Base-by-base conservation (phyloP, 2,113 vertebrate genomes). In the Anolis sagrei region DNA sequence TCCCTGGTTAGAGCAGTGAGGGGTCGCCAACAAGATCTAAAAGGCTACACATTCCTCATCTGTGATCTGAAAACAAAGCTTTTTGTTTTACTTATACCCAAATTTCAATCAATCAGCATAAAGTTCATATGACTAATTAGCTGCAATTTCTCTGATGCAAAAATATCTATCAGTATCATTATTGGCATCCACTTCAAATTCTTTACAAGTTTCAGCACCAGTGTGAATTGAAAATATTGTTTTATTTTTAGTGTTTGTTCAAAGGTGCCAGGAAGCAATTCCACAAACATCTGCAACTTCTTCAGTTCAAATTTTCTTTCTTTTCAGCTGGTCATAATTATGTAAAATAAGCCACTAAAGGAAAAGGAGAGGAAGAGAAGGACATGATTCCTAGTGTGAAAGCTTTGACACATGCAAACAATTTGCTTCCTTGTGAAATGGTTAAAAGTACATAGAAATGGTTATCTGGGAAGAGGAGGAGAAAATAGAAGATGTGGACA, bases 241-340 rank as follows among this genome's bases (percentile, higher is more conserved):
- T 93, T 89, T 93, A 84, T 51, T 89, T 92, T 87, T 90, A 92
- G 93, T 85, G 89, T 90, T 75, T 87, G 81, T 90, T 85, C 32
- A 86, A 93, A 93, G 70, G 85, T 93, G 90, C 88, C 93, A 95
- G 92, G 92, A 91, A 91, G 92, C 90, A 92, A 90, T 90, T 91
- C 51, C 34, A 73, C 88, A 91, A 93, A 92, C 87, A 94, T 93
- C 90, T 93, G 89, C 89, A 92, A 25, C 72, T 44, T 90, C 77
- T 93, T 91, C 89, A 89, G 88, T 75, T 75, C 77, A 76, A 92
- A 90, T 94, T 94, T 92, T 36, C 36, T 72, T 72, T 7, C 91
- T 89, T 91, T 88, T 88, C 89, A 95, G 90, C 93, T 93, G 93
- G 81, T 11, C 39, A n/a, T 86, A 93, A 80, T 87, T 87, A 90